Evolutionary conservation across 35 echinoderm and acorn worm species (phyloP), one percentile per base, ranked within the genome.

Genomic region (Apostichopus parvimensis): DNA sequence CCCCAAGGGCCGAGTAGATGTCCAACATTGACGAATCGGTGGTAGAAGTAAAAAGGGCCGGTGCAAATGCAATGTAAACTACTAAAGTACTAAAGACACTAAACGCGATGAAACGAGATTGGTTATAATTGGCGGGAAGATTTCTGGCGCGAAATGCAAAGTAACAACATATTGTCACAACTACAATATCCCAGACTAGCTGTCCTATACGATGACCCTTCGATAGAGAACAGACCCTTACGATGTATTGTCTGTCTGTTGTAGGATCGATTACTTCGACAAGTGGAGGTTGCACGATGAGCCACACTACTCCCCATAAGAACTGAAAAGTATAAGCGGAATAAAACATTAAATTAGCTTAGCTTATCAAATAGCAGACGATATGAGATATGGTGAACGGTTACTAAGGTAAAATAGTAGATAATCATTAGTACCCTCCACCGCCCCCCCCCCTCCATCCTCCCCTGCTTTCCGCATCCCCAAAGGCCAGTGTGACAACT

Each of bases 91-190:
- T 92, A 77, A 94, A 96, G 0, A 94, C 91, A 77, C 93, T 90
- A 56, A 96, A 90, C 1, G 90, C 93, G 24, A 96, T 94, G 73
- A 96, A 96, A 59, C 90, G 76, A 2, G 93, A 81, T 28, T 96
- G 93, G 73, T 94, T 94, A 59, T 96, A 96, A 79, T 96, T 96
- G 28, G 83, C 85, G 1, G 95, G 95, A 1, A 96, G 90, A 20
- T 87, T 76, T 12, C 95, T 77, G 5, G 95, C 65, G 3, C 55
- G 73, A 61, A 96, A 92, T 15, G 93, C 95, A 34, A 86, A 94
- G 79, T 92, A 92, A 61, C 93, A 94, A 54, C 91, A 94, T 0
- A 82, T 53, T 12, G 68, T 6, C 11, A 96, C 82, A 6, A 96
- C 58, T 57, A 90, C 23, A 11, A 92, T 18, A 73, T 92, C 91